These are phyloP conservation scores for Saccostrea echinata DNA, from an alignment of 1,140 invertebrate genomes.

Conservation along the genomic window DNA sequence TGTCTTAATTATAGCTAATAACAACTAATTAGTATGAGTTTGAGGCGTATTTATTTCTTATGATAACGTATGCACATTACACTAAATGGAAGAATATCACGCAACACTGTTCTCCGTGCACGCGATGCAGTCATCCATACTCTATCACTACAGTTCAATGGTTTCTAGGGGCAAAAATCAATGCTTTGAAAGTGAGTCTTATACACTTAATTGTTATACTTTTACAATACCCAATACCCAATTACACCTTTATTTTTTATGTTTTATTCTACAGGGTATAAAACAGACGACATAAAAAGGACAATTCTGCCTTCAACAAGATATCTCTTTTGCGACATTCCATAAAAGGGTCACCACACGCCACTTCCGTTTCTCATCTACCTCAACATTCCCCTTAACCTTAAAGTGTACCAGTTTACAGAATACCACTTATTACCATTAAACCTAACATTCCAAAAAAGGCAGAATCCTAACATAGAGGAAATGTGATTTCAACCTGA, in stretches of 20 bases:
- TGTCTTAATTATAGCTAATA: slow-evolving; percentile 20
- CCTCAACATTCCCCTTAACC: slow-evolving; percentile 17
- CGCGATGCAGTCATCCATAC: slow-evolving; percentile 15
- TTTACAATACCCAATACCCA: not conserved
- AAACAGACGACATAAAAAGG: not conserved
- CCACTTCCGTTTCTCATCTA: not conserved
- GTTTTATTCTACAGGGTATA: slow-evolving; percentile 5
- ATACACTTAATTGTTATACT: slow-evolving; percentile 5
- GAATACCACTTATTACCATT: not conserved
- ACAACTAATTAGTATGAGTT: slow-evolving; percentile 4
- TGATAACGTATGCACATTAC: not conserved
- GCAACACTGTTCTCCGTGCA: not conserved
- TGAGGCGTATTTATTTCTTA: slow-evolving; percentile 17
- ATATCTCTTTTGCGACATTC: slow-evolving; percentile 9
- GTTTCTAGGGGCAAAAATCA: slow-evolving; percentile 20
- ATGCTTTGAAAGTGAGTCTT: slow-evolving; percentile 15
- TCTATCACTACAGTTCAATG: slow-evolving; percentile 13
- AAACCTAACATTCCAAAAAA: not conserved
- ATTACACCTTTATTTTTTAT: not conserved
- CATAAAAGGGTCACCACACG: not conserved
- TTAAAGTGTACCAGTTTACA: not conserved
- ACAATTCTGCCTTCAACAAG: not conserved
- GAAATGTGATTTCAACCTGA: not conserved
- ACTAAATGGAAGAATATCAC: not conserved
- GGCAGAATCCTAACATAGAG: not conserved